Base-by-base conservation (phyloP, 2,888 invertebrate genomes). In the Tenthredo mesomela region DNA sequence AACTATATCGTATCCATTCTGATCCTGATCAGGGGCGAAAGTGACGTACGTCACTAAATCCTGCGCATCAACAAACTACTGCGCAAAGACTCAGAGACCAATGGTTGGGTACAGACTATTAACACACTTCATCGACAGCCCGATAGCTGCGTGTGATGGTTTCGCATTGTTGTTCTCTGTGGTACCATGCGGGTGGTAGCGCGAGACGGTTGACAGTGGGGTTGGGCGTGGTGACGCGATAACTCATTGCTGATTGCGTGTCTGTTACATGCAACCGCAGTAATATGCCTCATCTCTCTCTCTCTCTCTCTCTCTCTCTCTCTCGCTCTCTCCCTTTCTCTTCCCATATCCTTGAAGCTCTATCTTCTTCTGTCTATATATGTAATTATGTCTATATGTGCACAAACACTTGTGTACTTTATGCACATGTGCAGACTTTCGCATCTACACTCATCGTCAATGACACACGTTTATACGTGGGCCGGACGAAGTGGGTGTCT, bases 191-290 rank as follows among this genome's bases (percentile, higher is more conserved):
- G 82, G 82, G 82, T 67, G 82, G 82, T 88, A 84, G 87, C 85
- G 87, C 86, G 86, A 87, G 88, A 86, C 86, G 88, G 89, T 85
- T 89, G 89, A 87, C 82, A 85, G 86, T 89, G 91, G 91, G 88
- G 90, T 90, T 89, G 90, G 92, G 91, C 90, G 90, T 90, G 91
- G 90, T 89, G 87, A 87, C 87, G 88, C 91, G 90, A 92, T 93
- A 93, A 93, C 92, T 93, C 92, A 93, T 92, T 92, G 92, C 91
- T 92, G 92, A 93, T 93, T 92, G 91, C 93, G 92, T 93, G 93
- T 93, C 92, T 91, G 93, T 92, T 93, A 92, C 92, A 93, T 92
- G 90, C 91, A 91, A 90, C 89, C 92, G 77, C 84, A 54, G 78
- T n/a, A 80, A 80, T 65, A 25, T 40, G 84, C 84, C 43, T 25